Conservation (phyloP, 2,888 invertebrate species). For the Ctenicera cuprea region DNA sequence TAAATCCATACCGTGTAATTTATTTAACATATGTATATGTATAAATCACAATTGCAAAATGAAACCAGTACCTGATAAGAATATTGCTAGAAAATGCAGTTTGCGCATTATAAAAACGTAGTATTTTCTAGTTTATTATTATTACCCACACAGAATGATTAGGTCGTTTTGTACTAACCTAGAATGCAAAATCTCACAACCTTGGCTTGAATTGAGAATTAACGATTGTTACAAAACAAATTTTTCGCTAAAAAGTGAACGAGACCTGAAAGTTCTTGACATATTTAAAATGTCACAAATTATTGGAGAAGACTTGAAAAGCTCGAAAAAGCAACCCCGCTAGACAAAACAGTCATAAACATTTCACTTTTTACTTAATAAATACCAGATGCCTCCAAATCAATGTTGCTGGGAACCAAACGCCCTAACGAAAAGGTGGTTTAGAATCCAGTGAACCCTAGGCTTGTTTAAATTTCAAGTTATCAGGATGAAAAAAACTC, state of each 20-base stretch:
- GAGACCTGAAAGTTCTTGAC: not conserved
- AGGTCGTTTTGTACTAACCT: not conserved
- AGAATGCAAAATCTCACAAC: constrained; percentile 29
- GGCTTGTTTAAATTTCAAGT: constrained; percentile 45
- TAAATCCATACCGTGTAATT: not conserved
- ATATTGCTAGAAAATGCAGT: not conserved
- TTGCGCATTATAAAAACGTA: constrained; percentile 11
- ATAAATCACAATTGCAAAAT: constrained; percentile 13
- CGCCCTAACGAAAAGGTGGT: constrained; percentile 30
- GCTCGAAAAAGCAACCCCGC: constrained; percentile 48
- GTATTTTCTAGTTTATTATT: constrained; percentile 26
- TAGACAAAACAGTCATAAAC: constrained; percentile 60
- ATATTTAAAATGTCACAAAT: constrained; percentile 19
- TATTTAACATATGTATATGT: not conserved
- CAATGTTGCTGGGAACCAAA: constrained; percentile 41
- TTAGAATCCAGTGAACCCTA: constrained; percentile 33
- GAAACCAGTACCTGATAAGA: constrained; percentile 1
- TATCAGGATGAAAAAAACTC: constrained; percentile 53
- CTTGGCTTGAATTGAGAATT: constrained; percentile 35
- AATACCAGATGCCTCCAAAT: constrained; percentile 62
- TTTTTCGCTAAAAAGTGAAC: not conserved
- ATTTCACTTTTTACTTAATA: constrained; percentile 63
- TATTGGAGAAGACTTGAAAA: constrained; percentile 29
- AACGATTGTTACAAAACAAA: constrained; percentile 13
- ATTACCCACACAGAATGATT: constrained; percentile 20